Evolutionary conservation across 2,113 vertebrate species (phyloP), one percentile per base, ranked within the genome.

Genomic region (Poeciliopsis prolifica): DNA sequence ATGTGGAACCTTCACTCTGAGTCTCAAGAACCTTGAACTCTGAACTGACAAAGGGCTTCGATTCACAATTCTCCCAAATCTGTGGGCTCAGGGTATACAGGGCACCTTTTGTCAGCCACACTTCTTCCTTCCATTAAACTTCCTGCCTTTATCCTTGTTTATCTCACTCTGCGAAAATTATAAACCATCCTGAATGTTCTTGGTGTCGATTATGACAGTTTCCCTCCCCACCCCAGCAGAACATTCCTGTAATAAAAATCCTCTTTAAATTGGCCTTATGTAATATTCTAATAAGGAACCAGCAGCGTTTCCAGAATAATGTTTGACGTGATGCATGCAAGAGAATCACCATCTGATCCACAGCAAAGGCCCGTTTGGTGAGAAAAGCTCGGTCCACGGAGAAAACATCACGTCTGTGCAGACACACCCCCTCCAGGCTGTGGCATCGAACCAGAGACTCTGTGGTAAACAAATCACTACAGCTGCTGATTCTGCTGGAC

Each of bases 361-460:
- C 64, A 40, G 61, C 63, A 2, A 33, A 71, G 80, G 86, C 85
- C 85, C 75, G 81, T 44, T 73, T 72, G 75, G 74, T 2, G 37
- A 58, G 44, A 73, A 64, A 68, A 84, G 83, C 61, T 79, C 79
- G 87, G 81, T 86, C 15, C 19, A 19, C 9, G 29, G 30, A 33
- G 35, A 26, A 17, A 78, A 82, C 83, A 71, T 79, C 77, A 75
- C 70, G 80, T 80, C 86, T 68, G 61, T 61, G 40, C 72, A 79
- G 88, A 91, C 92, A 92, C 92, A 77, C 92, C 91, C 88, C 91
- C 91, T 91, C 90, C 82, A 9, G 86, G 75, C 77, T 24, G 85
- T 70, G 86, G 82, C 78, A 79, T 73, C 77, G 79, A 79, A 87
- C 86, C 83, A 77, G 85, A 78, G 69, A 83, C 81, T 48, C 65